phyloP scores from a whole-genome alignment of 1,140 invertebrate species.

The Eriocheir sinensis region DNA sequence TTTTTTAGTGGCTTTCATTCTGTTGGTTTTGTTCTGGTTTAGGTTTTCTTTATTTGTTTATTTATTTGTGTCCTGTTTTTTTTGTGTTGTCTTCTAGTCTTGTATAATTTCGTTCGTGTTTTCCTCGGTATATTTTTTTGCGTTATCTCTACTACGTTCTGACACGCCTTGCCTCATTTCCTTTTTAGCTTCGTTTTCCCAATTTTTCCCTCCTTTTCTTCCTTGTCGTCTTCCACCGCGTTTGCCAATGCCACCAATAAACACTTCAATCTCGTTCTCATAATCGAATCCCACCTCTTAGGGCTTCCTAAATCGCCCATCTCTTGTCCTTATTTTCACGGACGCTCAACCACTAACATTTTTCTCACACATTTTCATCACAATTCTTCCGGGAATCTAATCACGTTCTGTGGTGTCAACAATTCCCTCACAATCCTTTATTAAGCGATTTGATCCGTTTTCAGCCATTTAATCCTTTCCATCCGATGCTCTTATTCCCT shows the following conservation, averaged over 20 bases:
- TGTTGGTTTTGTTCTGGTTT: not conserved
- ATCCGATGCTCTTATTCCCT: not conserved
- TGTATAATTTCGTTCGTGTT: not conserved
- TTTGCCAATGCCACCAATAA: too few species aligned
- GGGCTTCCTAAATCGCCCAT: too few species aligned
- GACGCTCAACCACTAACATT: too few species aligned
- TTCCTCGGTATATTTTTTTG: not conserved
- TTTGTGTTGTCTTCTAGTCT: too few species aligned
- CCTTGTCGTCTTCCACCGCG: too few species aligned
- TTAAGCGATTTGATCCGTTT: not conserved
- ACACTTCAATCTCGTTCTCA: too few species aligned
- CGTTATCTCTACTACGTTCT: not conserved
- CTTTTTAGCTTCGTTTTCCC: not conserved
- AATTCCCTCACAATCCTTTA: not conserved
- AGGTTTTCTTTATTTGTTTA: not conserved
- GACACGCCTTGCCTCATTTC: not conserved
- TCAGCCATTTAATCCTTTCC: not conserved
- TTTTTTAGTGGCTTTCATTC: not conserved
- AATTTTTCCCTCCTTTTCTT: not conserved
- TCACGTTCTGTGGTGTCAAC: not conserved
- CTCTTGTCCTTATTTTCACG: too few species aligned
- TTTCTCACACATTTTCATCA: too few species aligned
- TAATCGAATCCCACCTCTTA: too few species aligned
- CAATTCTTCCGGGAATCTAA: too few species aligned
- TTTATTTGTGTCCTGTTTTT: too few species aligned